Evolutionary conservation across 2,113 vertebrate genomes (phyloP).

Genomic region (human (Homo sapiens)): GRCh38 chr1:208525001-208525500

Average conservation of each 20-base stretch:
- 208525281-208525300: constrained; percentile 78
- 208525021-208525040: neutral
- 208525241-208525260: constrained; percentile 55
- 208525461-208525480: neutral
- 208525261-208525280: constrained; percentile 59
- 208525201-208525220: constrained; percentile 60
- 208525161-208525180: constrained; percentile 46
- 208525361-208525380: constrained; percentile 79
- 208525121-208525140: neutral
- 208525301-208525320: constrained; percentile 81
- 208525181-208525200: constrained; percentile 22
- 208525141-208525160: neutral
- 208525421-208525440: constrained; percentile 66
- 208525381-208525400: constrained; percentile 70
- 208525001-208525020: neutral
- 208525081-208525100: neutral
- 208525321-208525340: constrained; percentile 75
- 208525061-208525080: neutral
- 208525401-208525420: constrained; percentile 66
- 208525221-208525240: constrained; percentile 69
- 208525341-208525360: constrained; percentile 79
- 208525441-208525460: constrained; percentile 61
- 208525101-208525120: neutral
- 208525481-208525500: neutral
- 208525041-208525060: neutral